phyloP scores from a whole-genome alignment of 2,797 vertebrate species.

The Brotula barbata region DNA sequence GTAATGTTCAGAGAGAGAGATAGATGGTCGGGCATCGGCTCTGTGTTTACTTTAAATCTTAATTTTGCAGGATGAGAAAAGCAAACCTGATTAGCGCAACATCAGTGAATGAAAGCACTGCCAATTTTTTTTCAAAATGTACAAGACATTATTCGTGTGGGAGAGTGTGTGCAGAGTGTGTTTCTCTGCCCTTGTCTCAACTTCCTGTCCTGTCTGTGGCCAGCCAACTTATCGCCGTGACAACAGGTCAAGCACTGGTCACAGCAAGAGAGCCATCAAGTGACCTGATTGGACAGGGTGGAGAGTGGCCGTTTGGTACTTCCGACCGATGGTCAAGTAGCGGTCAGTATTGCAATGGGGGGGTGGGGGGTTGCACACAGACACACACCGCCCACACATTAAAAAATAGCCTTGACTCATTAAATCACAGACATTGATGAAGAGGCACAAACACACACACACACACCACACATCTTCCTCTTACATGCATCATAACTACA shows the following conservation, averaged over 20 bases:
- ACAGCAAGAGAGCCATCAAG: slow-evolving; percentile 42
- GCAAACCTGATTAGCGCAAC: too few species aligned
- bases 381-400: slow-evolving; percentile 20
- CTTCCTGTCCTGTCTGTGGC: slow-evolving; percentile 79
- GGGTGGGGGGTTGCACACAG: slow-evolving; percentile 22
- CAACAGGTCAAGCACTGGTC: slow-evolving; percentile 68
- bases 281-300: slow-evolving; percentile 51
- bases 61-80: too few species aligned
- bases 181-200: slow-evolving; percentile 60
- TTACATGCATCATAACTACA: not conserved
- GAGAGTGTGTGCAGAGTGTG: slow-evolving; percentile 21
- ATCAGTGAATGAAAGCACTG: slow-evolving; percentile 43
- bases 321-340: slow-evolving; percentile 59
- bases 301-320: slow-evolving; percentile 27
- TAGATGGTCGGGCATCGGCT: too few species aligned
- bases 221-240: slow-evolving; percentile 60
- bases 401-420: slow-evolving; percentile 7
- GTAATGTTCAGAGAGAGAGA: too few species aligned
- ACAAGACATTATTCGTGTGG: slow-evolving; percentile 50
- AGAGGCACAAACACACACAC: not conserved
- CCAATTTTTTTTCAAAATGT: too few species aligned
- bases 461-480: not conserved
- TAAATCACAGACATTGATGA: not conserved
- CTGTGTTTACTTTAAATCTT: too few species aligned
- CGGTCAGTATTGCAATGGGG: slow-evolving; percentile 57